A percentile compares a stretch with the other conserved stretches of the same genome.
phyloP scores from a whole-genome alignment of 2,797 vertebrate genomes.

The Hyperoplus lanceolatus region DNA sequence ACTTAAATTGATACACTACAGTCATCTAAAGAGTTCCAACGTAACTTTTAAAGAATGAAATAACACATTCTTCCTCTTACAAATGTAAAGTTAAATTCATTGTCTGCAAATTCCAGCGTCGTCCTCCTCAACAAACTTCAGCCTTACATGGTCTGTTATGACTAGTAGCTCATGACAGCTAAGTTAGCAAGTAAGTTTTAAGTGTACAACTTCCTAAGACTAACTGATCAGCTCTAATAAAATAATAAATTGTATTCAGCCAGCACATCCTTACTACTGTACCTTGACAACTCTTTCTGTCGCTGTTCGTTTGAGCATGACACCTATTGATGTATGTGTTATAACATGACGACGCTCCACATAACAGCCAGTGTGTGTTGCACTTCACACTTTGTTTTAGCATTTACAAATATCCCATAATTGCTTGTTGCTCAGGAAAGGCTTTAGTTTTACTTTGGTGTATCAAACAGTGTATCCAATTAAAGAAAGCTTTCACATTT shows the following conservation, averaged over 20 bases:
- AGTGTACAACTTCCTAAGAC: too few relatives aligned
- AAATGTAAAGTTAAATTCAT: background rate
- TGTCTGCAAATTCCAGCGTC: background rate
- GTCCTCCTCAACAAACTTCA: background rate
- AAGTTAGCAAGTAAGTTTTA: too few relatives aligned
- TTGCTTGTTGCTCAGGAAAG: constrained; percentile 2
- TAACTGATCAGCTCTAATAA: background rate
- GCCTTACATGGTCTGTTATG: background rate
- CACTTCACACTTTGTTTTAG: background rate
- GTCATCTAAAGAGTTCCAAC: background rate
- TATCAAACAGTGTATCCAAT: background rate
- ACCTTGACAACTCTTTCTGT: background rate
- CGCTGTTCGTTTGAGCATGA: background rate
- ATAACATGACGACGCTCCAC: constrained; percentile 7
- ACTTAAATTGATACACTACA: too few relatives aligned
- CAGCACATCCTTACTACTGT: background rate
- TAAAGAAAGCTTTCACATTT: constrained; percentile 1
- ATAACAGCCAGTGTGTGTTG: background rate
- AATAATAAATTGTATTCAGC: constrained; percentile 13
- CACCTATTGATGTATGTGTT: background rate
- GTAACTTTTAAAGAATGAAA: background rate
- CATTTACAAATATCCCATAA: background rate
- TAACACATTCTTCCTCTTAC: background rate
- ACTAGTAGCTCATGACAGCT: background rate
- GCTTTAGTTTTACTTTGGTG: background rate